A percentile compares a stretch with the other conserved stretches of the same genome.
Conservation (phyloP, 2,888 invertebrate species). For the Pyralis farinalis region DNA sequence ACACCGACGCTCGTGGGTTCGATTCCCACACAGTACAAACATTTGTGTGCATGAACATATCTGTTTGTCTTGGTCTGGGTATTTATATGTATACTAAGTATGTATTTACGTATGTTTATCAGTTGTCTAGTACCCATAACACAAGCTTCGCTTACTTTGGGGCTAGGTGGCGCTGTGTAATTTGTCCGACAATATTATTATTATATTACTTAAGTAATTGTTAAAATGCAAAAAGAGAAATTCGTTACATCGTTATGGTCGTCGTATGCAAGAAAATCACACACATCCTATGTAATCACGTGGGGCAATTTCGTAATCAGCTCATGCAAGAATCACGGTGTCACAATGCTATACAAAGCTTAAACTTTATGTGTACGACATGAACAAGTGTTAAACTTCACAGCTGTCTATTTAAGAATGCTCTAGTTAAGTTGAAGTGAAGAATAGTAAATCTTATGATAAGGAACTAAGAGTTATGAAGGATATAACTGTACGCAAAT, state of each 20-base stretch:
- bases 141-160: too few species aligned
- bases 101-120: too few species aligned
- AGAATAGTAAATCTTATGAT: slow-evolving; percentile 11
- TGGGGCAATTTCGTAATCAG: slow-evolving; percentile 17
- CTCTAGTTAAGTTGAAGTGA: neutral
- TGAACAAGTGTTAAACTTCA: slow-evolving; percentile 35
- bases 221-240: neutral
- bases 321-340: slow-evolving; percentile 14
- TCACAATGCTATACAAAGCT: slow-evolving; percentile 18
- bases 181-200: too few species aligned
- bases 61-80: too few species aligned
- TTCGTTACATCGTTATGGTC: neutral
- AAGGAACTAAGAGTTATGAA: slow-evolving; percentile 2
- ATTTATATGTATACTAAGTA: too few species aligned
- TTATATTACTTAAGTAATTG: too few species aligned
- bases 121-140: too few species aligned
- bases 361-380: slow-evolving; percentile 17
- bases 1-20: too few species aligned
- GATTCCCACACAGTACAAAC: too few species aligned
- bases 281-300: slow-evolving; percentile 11
- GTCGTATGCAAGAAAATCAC: slow-evolving; percentile 6
- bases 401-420: slow-evolving; percentile 18
- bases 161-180: too few species aligned
- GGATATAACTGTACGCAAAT: slow-evolving; percentile 4
- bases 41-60: too few species aligned